Evolutionary conservation across 2,113 vertebrate genomes (phyloP).

Genomic region (Dendropsophus ebraccatus): DNA sequence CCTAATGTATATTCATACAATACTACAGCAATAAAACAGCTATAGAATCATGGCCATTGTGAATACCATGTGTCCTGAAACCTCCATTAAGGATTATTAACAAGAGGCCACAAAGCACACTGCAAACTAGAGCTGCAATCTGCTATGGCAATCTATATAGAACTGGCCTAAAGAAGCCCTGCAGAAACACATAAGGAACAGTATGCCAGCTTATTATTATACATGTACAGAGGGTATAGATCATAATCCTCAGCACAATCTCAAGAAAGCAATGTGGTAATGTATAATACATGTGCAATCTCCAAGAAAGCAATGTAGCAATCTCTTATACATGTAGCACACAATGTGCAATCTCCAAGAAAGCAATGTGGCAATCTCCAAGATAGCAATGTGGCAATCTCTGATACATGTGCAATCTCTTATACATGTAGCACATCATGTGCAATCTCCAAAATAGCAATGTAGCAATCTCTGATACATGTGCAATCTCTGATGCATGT

Average conservation of each 20-base stretch:
- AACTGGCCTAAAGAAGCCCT: slow-evolving; percentile 50
- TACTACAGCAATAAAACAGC: neutral
- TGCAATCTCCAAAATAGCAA: neutral
- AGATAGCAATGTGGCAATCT: no score
- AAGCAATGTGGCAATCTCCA: neutral
- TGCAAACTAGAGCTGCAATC: neutral
- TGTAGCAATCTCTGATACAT: no score
- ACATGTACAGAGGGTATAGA: no score
- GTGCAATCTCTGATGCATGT: no score
- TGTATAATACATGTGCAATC: no score
- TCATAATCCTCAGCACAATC: neutral
- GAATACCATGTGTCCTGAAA: slow-evolving; percentile 61
- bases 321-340: no score
- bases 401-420: no score
- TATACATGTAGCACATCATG: no score
- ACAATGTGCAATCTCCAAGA: neutral
- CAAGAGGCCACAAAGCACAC: fast-evolving
- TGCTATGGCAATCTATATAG: slow-evolving; percentile 28
- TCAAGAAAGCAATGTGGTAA: no score
- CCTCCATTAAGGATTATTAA: slow-evolving; percentile 39
- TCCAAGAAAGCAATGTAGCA: no score
- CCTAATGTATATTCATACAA: neutral
- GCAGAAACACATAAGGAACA: neutral
- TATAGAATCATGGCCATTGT: neutral
- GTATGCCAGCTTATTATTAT: neutral